These are phyloP conservation scores for Hippocampus zosterae DNA, from an alignment of 2,113 vertebrate species.

Conservation along the genomic window DNA sequence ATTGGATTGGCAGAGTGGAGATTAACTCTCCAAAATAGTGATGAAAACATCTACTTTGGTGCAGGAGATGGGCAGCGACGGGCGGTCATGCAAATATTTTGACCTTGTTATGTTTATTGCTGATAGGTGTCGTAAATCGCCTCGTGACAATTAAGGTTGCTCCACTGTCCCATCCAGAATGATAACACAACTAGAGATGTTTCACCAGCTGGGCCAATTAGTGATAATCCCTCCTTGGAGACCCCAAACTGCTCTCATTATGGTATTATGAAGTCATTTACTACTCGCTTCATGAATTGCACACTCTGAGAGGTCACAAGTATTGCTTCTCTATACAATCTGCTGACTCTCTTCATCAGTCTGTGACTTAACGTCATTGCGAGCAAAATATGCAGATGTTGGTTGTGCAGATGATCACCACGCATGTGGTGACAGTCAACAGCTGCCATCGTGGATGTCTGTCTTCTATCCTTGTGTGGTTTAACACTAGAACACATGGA, in stretches of 20 bases:
- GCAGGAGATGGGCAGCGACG: neutral
- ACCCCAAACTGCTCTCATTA: slow-evolving; percentile 55
- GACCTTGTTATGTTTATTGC: slow-evolving; percentile 9
- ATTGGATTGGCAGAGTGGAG: neutral
- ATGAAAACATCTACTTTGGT: neutral
- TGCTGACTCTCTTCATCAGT: slow-evolving; percentile 41
- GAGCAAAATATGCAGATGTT: slow-evolving; percentile 25
- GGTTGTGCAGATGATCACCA: slow-evolving; percentile 1
- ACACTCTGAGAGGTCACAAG: slow-evolving; percentile 44
- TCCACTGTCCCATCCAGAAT: slow-evolving; percentile 23
- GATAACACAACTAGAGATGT: slow-evolving; percentile 44
- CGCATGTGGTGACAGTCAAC: slow-evolving; percentile 39
- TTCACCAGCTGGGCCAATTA: slow-evolving; percentile 65
- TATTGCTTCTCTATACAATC: slow-evolving; percentile 32
- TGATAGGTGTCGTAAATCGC: slow-evolving; percentile 14
- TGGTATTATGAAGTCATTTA: slow-evolving; percentile 44
- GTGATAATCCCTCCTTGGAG: slow-evolving; percentile 55
- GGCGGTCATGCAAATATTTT: slow-evolving; percentile 35
- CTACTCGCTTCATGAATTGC: slow-evolving; percentile 37
- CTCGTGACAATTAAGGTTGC: slow-evolving; percentile 13
- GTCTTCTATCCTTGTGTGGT: slow-evolving; percentile 27
- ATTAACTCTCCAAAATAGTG: neutral
- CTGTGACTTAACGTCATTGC: slow-evolving; percentile 42
- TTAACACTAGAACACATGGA: slow-evolving; percentile 24
- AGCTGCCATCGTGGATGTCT: slow-evolving; percentile 36